Evolutionary conservation across 92 coral and sea anemone species (phyloP).

Genomic region (Palythoa grandis): DNA sequence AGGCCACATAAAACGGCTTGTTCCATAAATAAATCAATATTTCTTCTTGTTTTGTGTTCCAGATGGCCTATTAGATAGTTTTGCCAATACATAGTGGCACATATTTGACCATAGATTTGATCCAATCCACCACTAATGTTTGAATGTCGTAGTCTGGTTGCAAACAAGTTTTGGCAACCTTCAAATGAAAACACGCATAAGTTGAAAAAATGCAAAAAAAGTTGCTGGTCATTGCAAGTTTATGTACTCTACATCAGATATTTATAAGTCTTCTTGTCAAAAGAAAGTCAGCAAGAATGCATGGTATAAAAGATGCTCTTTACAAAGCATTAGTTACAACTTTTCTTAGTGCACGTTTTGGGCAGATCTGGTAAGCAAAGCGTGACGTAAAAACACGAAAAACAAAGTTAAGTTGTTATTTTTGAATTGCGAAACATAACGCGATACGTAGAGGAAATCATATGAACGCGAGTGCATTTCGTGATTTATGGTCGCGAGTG

Average conservation of each 20-base stretch:
- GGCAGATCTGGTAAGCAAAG: no score
- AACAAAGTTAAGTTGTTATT: no score
- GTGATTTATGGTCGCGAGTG: no score
- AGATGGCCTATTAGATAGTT: conserved; percentile 11
- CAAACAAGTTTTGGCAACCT: conserved; percentile 22
- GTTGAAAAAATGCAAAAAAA: neutral
- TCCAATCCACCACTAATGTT: conserved; percentile 6
- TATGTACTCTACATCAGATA: neutral
- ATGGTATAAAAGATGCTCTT: no score
- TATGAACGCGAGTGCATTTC: no score
- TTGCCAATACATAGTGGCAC: conserved; percentile 40
- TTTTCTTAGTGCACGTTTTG: no score
- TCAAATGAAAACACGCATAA: neutral
- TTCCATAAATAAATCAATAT: conserved; percentile 37
- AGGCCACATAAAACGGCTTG: conserved; percentile 36
- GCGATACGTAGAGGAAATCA: no score
- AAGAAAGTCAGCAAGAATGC: no score
- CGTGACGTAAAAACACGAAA: no score
- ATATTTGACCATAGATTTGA: conserved; percentile 29
- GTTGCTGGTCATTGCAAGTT: neutral
- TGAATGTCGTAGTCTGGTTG: conserved; percentile 13
- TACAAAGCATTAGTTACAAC: no score
- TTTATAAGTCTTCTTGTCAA: neutral
- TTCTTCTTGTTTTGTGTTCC: conserved; percentile 28
- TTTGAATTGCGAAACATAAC: no score